Conservation (phyloP, 2,113 vertebrate species). For the Chiloscyllium plagiosum region DNA sequence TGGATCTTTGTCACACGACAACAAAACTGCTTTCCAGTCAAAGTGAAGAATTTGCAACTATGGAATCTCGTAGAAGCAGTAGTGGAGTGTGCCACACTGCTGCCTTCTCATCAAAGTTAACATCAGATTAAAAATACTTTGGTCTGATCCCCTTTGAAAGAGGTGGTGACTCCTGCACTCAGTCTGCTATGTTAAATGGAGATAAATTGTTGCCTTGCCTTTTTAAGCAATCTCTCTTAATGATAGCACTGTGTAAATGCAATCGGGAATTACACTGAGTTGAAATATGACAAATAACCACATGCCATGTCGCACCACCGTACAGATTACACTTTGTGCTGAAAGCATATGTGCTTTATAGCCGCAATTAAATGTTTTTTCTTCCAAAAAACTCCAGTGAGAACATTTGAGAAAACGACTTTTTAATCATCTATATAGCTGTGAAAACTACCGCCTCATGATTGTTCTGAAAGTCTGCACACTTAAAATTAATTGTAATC, state of each 20-base stretch:
- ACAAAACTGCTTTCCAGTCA: background rate
- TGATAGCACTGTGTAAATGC: constrained; percentile 64
- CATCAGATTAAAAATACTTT: background rate
- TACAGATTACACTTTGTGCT: constrained; percentile 74
- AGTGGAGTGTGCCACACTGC: background rate
- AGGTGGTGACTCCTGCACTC: background rate
- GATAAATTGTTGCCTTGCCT: constrained; percentile 19
- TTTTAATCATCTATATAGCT: constrained; percentile 89
- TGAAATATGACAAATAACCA: constrained; percentile 78
- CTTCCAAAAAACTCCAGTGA: constrained; percentile 72
- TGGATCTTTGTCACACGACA: background rate
- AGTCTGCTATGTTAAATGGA: background rate
- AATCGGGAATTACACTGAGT: constrained; percentile 62
- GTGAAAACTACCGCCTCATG: constrained; percentile 71
- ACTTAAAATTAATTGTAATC: constrained; percentile 58
- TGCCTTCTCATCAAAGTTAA: background rate
- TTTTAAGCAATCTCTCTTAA: constrained; percentile 51
- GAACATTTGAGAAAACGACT: constrained; percentile 96
- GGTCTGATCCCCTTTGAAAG: background rate
- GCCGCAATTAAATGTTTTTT: constrained; percentile 91
- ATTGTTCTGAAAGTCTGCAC: constrained; percentile 68
- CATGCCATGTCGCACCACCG: constrained; percentile 60
- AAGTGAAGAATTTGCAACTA: background rate
- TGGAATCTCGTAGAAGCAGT: background rate
- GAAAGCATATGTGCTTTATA: constrained; percentile 81